Conservation (phyloP, 2,797 vertebrate species). For the Salmo trutta region DNA sequence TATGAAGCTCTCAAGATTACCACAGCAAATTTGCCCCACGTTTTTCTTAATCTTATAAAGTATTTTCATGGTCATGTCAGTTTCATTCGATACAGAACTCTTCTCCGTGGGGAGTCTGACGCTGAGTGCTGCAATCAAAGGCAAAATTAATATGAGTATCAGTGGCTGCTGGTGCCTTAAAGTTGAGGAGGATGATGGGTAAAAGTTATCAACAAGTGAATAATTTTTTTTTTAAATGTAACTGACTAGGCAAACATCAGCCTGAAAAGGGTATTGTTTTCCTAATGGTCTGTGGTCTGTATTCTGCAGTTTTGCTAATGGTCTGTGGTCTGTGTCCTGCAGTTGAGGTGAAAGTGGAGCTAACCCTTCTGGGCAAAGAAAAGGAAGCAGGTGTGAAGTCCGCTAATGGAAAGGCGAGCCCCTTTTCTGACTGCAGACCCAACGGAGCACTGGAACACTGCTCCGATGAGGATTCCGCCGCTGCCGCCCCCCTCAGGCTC, state of each 20-base stretch:
- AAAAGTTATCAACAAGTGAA: neutral
- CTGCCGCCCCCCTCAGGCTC: conserved; percentile 71
- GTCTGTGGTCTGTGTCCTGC: conserved; percentile 22
- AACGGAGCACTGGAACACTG: conserved; percentile 91
- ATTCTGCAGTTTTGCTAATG: neutral
- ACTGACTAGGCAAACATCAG: neutral
- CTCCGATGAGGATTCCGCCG: conserved; percentile 83
- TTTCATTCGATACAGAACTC: neutral
- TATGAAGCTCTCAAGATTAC: neutral
- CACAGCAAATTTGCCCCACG: neutral
- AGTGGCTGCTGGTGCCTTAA: neutral
- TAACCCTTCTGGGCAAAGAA: conserved; percentile 94
- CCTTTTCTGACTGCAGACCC: conserved; percentile 87
- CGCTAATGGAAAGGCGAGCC: conserved; percentile 90
- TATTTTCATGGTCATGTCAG: neutral
- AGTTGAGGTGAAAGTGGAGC: conserved; percentile 99
- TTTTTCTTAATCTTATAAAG: neutral
- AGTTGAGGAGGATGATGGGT: neutral
- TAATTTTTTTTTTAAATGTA: no score
- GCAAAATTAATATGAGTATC: neutral
- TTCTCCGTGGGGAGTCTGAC: neutral
- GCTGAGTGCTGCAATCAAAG: neutral
- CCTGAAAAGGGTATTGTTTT: neutral
- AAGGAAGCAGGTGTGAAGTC: conserved; percentile 90
- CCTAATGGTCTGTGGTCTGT: no score